Conservation (phyloP, 2,888 invertebrate genomes). For the Thecocarcelia acutangulata region DNA sequence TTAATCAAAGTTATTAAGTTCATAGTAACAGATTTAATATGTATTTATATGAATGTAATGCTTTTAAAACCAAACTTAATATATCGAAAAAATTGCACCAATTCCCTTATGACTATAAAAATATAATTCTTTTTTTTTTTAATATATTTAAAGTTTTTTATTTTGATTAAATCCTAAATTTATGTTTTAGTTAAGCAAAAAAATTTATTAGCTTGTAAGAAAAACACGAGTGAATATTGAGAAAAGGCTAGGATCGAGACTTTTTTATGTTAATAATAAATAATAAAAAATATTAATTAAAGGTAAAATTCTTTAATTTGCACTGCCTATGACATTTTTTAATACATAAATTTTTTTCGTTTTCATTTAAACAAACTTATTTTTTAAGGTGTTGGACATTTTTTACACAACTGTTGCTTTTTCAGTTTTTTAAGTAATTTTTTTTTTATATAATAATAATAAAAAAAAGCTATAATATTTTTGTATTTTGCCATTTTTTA, state of each 20-base stretch:
- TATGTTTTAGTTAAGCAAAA: not conserved
- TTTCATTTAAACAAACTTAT: slow-evolving; percentile 35
- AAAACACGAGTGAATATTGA: not conserved
- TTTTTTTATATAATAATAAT: slow-evolving; percentile 67
- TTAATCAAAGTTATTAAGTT: slow-evolving; percentile 7
- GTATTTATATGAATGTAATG: slow-evolving; percentile 70
- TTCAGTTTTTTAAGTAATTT: slow-evolving; percentile 11
- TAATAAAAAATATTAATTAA: not conserved
- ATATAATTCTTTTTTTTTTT: slow-evolving; percentile 48
- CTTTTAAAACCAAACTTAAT: slow-evolving; percentile 68
- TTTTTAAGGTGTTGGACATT: slow-evolving; percentile 59
- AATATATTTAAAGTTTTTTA: slow-evolving; percentile 36
- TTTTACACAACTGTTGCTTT: slow-evolving; percentile 38
- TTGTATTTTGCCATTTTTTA: slow-evolving; percentile 70
- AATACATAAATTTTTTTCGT: slow-evolving; percentile 6
- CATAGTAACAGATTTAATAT: slow-evolving; percentile 62
- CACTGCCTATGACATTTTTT: slow-evolving; percentile 67
- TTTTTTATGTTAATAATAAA: slow-evolving; percentile 24
- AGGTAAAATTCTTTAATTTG: slow-evolving; percentile 68
- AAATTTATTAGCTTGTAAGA: slow-evolving; percentile 31
- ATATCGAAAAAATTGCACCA: slow-evolving; percentile 76
- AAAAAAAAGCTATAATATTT: slow-evolving; percentile 60
- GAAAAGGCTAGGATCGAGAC: slow-evolving; percentile 63
- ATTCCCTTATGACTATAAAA: slow-evolving; percentile 69
- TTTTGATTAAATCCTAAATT: slow-evolving; percentile 27